Conservation (phyloP, 1,140 invertebrate genomes). For the Psilanteris sp. region DNA sequence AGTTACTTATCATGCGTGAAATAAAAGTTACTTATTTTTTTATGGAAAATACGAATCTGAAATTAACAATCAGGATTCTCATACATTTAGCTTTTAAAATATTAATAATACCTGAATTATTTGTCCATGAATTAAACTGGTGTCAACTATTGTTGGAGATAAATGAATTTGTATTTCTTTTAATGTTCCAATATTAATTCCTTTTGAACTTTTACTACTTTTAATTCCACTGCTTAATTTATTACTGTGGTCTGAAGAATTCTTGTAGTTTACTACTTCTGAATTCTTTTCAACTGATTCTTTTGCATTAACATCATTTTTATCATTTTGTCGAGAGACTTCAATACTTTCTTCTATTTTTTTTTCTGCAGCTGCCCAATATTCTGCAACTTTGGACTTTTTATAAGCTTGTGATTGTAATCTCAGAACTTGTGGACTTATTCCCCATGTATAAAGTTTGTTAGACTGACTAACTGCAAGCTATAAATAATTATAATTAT, state of each 20-base stretch:
- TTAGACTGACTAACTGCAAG: conserved; percentile 85
- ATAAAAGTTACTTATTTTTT: no score
- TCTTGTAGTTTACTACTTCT: conserved; percentile 24
- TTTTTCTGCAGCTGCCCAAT: conserved; percentile 69
- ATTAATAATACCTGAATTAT: conserved; percentile 80
- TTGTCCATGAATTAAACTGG: conserved; percentile 80
- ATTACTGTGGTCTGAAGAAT: conserved; percentile 31
- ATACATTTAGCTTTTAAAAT: no score
- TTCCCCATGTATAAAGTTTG: conserved; percentile 88
- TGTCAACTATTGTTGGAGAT: conserved; percentile 82
- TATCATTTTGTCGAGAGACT: conserved; percentile 21
- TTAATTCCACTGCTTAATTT: conserved; percentile 52
- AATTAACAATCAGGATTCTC: no score
- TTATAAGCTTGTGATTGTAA: conserved; percentile 85
- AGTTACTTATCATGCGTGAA: no score
- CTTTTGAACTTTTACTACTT: conserved; percentile 57
- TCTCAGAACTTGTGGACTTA: conserved; percentile 87
- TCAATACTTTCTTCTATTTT: conserved; percentile 64
- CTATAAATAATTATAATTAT: no score
- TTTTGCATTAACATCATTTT: conserved; percentile 19
- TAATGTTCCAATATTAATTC: conserved; percentile 67
- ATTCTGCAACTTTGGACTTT: conserved; percentile 80
- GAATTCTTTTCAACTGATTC: conserved; percentile 34
- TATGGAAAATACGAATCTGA: no score
- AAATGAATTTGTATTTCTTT: conserved; percentile 79